These are phyloP conservation scores for Xiphydria camelus DNA, from an alignment of 2,888 invertebrate genomes.

Conservation along the genomic window DNA sequence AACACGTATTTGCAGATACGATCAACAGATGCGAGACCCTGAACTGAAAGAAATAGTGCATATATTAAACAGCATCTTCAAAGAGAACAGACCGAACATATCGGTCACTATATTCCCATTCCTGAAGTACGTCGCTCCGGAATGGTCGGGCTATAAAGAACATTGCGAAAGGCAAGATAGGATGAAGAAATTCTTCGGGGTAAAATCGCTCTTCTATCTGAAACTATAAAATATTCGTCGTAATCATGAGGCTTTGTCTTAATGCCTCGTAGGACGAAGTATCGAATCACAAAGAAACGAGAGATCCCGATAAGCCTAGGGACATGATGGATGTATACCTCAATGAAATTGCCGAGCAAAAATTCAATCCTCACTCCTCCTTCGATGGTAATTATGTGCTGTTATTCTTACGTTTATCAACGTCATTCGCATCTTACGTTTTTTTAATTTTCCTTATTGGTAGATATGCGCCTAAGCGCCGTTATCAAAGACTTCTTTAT, in stretches of 20 bases:
- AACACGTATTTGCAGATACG: conserved; percentile 55
- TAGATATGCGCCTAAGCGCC: conserved; percentile 20
- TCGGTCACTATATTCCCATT: conserved; percentile 72
- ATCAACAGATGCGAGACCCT: conserved; percentile 60
- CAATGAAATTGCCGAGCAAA: conserved; percentile 37
- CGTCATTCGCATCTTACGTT: no score
- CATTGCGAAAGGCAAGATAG: conserved; percentile 60
- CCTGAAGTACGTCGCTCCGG: conserved; percentile 67
- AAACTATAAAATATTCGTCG: conserved; percentile 2
- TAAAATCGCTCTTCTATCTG: no score
- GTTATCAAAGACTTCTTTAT: conserved; percentile 28
- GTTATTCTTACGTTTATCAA: no score
- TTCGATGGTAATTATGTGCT: no score
- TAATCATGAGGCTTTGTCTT: neutral
- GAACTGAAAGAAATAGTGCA: conserved; percentile 63
- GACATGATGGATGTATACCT: conserved; percentile 49
- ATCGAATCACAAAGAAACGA: conserved; percentile 33
- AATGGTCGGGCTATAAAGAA: conserved; percentile 64
- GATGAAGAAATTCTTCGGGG: conserved; percentile 63
- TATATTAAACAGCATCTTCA: conserved; percentile 64
- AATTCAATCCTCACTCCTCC: conserved; percentile 30
- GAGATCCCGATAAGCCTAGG: conserved; percentile 28
- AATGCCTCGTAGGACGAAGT: conserved; percentile 41
- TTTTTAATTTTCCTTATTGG: no score
- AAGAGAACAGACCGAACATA: conserved; percentile 64